Evolutionary conservation across 1,140 invertebrate species (phyloP).

Genomic region (Sitodiplosis mosellana): DNA sequence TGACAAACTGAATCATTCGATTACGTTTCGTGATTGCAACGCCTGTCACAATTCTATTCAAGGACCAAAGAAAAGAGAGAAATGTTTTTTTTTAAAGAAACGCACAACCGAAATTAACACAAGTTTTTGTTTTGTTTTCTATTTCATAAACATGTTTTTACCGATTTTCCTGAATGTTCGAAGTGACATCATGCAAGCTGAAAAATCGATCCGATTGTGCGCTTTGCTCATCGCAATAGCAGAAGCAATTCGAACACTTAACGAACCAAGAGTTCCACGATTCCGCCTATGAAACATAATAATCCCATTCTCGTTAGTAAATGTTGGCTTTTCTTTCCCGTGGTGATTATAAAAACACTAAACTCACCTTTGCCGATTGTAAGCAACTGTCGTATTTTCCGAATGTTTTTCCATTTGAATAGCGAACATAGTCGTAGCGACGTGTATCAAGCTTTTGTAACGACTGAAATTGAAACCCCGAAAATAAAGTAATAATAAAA

Average conservation of each 20-base stretch:
- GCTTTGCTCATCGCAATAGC: constrained; percentile 60
- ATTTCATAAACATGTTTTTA: constrained; percentile 26
- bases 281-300: constrained; percentile 30
- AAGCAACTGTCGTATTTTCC: neutral
- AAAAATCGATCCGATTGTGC: constrained; percentile 56
- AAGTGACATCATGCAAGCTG: constrained; percentile 42
- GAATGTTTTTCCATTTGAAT: neutral
- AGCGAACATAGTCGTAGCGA: neutral
- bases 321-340: no score
- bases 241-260: constrained; percentile 81
- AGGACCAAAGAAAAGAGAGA: no score
- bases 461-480: neutral
- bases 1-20: no score
- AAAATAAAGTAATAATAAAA: neutral
- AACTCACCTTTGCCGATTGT: neutral
- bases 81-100: no score
- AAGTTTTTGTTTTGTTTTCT: no score
- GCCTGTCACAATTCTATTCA: no score
- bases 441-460: neutral
- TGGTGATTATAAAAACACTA: neutral
- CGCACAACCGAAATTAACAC: no score
- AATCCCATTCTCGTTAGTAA: no score
- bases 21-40: no score
- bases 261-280: constrained; percentile 71
- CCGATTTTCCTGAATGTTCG: constrained; percentile 52